These are phyloP conservation scores for Tor tambroides DNA, from an alignment of 2,113 vertebrate species.

Conservation along the genomic window DNA sequence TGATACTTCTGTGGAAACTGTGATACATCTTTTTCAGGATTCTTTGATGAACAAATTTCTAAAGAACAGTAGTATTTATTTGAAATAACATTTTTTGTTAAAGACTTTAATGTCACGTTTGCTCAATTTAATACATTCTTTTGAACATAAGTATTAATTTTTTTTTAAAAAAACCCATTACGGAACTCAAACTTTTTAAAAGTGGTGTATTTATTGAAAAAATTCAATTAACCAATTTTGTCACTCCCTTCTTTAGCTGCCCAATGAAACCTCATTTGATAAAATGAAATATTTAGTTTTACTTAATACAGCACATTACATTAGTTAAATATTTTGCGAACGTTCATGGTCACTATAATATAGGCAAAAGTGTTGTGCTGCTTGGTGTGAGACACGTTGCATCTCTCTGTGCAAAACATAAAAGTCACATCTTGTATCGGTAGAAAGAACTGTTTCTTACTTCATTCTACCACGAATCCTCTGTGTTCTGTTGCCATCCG, in stretches of 20 bases:
- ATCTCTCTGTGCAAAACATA: slow-evolving; percentile 27
- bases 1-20: no score
- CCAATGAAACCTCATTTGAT: neutral
- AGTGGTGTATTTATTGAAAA: no score
- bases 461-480: slow-evolving; percentile 83
- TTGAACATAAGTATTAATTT: no score
- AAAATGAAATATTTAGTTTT: neutral
- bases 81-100: neutral
- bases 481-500: slow-evolving; percentile 84
- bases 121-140: no score
- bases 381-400: neutral
- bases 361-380: neutral
- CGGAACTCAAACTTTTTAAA: no score
- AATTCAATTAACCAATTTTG: neutral
- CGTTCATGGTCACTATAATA: neutral
- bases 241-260: neutral
- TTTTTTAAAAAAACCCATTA: no score
- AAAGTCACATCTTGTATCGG: neutral
- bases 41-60: neutral
- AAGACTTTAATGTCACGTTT: no score
- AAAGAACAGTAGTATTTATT: neutral
- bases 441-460: slow-evolving; percentile 65
- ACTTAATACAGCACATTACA: neutral
- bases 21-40: no score
- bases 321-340: neutral